Conservation (phyloP, 2,888 invertebrate genomes). For the Dolichomitus sp. region DNA sequence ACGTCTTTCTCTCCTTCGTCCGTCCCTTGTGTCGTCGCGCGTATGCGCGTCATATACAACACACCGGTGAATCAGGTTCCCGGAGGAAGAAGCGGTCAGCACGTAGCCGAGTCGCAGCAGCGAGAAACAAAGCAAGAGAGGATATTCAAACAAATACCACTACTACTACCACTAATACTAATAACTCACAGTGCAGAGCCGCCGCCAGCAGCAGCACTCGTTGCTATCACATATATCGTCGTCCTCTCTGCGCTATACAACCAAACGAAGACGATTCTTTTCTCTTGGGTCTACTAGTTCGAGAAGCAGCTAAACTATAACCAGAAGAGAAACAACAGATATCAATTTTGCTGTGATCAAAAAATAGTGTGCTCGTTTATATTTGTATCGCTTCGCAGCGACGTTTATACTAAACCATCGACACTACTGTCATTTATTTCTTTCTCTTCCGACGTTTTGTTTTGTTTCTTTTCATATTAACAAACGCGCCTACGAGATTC, state of each 20-base stretch:
- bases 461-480: background rate
- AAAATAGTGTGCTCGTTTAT: background rate
- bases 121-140: constrained; percentile 62
- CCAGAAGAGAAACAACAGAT: background rate
- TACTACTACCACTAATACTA: no score
- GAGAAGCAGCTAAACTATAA: background rate
- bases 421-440: background rate
- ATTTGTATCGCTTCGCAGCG: background rate
- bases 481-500: background rate
- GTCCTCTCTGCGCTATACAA: constrained; percentile 8
- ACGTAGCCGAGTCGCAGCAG: constrained; percentile 19
- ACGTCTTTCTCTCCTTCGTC: constrained; percentile 4
- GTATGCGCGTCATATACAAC: constrained; percentile 10
- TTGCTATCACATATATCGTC: constrained; percentile 30
- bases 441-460: background rate
- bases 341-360: background rate
- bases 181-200: background rate
- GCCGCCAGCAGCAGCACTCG: constrained; percentile 18
- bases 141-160: background rate
- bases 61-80: constrained; percentile 39
- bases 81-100: constrained; percentile 26
- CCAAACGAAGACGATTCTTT: constrained; percentile 1
- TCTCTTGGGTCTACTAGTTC: background rate
- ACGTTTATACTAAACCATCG: background rate
- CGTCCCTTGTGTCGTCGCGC: constrained; percentile 22